These are phyloP conservation scores for Coptodon rendalli DNA, from an alignment of 2,113 vertebrate species.

Conservation along the genomic window DNA sequence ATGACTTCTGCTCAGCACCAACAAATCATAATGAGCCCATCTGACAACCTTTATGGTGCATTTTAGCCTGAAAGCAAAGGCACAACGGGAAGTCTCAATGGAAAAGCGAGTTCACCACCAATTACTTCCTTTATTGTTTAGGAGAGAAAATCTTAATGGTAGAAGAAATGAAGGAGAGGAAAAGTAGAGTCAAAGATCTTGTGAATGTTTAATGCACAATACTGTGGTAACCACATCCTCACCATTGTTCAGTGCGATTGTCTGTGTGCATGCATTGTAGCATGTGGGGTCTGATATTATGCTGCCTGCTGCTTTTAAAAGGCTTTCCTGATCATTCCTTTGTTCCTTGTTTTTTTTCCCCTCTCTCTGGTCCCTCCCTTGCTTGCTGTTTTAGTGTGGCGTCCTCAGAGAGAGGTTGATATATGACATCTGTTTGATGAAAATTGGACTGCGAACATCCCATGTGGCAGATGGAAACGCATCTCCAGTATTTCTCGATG, in stretches of 20 bases:
- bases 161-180: neutral
- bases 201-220: neutral
- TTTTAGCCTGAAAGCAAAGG: constrained; percentile 33
- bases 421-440: constrained; percentile 73
- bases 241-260: neutral
- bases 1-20: constrained; percentile 31
- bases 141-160: neutral
- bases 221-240: constrained; percentile 15
- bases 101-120: constrained; percentile 28
- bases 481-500: constrained; percentile 43
- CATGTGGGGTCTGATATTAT: constrained; percentile 40
- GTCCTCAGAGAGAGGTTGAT: constrained; percentile 58
- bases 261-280: neutral
- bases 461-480: constrained; percentile 59
- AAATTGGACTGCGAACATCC: constrained; percentile 65
- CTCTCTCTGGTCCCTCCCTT: neutral
- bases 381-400: constrained; percentile 24
- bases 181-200: neutral
- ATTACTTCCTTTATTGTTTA: constrained; percentile 39
- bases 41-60: constrained; percentile 45
- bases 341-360: constrained; percentile 22
- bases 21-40: constrained; percentile 54
- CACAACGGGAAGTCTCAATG: constrained; percentile 33
- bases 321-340: constrained; percentile 44
- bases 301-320: constrained; percentile 29